Base-by-base conservation (phyloP, 2,888 invertebrate species). In the Coleophora deauratella region DNA sequence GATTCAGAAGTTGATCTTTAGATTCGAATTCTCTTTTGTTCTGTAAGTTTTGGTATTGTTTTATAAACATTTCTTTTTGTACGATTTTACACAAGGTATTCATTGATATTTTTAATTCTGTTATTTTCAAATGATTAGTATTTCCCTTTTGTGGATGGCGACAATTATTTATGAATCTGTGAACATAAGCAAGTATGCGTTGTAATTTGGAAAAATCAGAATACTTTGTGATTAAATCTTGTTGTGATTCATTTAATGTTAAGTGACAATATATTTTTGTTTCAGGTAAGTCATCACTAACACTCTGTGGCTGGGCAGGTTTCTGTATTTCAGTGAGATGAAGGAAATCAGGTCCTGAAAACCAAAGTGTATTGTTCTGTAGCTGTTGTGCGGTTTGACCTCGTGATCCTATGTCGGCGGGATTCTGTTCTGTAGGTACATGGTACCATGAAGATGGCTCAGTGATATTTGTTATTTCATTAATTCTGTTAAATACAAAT, bases 91-190 rank as follows among this genome's bases (percentile, higher is more conserved):
- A 31, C 3, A 31, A 31, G 31, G n/a, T 6, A 9, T 31, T 31
- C 9, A 31, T 6, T n/a, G 31, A 31, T n/a, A 3, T n/a, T 9
- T 31, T 31, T 31, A 31, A 31, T 31, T 31, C 31, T 3, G 3
- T n/a, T n/a, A 31, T n/a, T n/a, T n/a, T 3, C 8, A 31, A 31
- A 31, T 31, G 9, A 31, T 9, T n/a, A n/a, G n/a, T n/a, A 31
- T 31, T 9, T 6, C 2, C 2, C 3, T n/a, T n/a, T 4, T 10
- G 10, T 31, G 31, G 6, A 10, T 31, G 6, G 10, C 37, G 43
- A 13, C 45, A 46, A 9, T 51, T 53, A 33, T 46, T 33, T 27
- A 47, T 44, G 14, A 49, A 46, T 38, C 46, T 38, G 7, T 34
- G 21, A 4, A 45, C 9, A 31, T 47, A 47, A 10, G 43, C 50